Evolutionary conservation across 2,113 vertebrate species (phyloP), one percentile per base, ranked within the genome.

Genomic region (Sterrhoptilus dennistouni): DNA sequence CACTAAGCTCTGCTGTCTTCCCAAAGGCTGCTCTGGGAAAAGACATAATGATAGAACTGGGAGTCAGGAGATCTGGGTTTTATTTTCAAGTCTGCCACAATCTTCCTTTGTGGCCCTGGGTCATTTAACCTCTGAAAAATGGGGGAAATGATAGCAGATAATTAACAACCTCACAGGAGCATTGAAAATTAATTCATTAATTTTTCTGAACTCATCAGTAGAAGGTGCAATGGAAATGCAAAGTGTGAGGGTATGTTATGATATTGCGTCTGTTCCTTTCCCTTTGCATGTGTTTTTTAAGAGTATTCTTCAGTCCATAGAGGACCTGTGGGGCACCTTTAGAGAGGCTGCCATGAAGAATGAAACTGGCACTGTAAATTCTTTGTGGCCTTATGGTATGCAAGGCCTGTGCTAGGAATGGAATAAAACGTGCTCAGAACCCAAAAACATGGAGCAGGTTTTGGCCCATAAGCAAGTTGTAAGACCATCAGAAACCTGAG

Each of bases 41-140:
- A 97, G 94, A 66, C 93, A 90, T 96, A 96, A 96, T 97, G 96
- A 96, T 96, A 96, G 96, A 97, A 91, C 96, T 95, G 96, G 96
- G 96, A 97, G 95, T 97, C 93, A 93, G 89, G 95, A 97, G 95
- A 97, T 93, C 80, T 97, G 94, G 93, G 94, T 92, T 95, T 97
- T 97, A 97, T 97, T 97, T 97, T 95, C 95, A 90, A 96, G 95
- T 70, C 96, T 96, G 95, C 93, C 93, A 96, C 96, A 96, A 96
- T 97, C 96, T 97, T 97, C 93, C 93, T 97, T 96, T 94, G 93
- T 97, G 94, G 95, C 93, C 95, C 91, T 96, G 95, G 96, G 96
- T 96, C 96, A 96, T 96, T 97, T 96, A 97, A 97, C 95, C 96
- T 97, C 95, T 91, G 95, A 96, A 96, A 97, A 97, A 97, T 96